Base-by-base conservation (phyloP, 2,888 invertebrate genomes). In the Busseola fusca region DNA sequence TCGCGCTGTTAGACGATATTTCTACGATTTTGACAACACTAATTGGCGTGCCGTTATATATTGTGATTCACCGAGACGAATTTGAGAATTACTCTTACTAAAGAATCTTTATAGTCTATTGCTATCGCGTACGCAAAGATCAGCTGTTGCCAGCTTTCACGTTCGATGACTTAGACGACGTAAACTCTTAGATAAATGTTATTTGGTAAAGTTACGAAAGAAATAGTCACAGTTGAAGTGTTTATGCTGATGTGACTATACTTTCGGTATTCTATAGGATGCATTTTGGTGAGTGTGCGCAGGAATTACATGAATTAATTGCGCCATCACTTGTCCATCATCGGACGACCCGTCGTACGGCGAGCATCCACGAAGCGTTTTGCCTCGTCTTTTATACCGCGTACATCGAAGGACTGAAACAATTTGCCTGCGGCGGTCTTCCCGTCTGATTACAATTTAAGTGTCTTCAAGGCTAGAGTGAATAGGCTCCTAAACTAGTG, bases 11-110 rank as follows among this genome's bases (percentile, higher is more conserved):
- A 78, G 72, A 72, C 82, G 72, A 83, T 84, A 80, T 78, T 76
- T 83, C 76, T 78, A 74, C 75, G 69, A 74, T 84, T 82, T 80
- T 80, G 84, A 84, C 82, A 78, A 63, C 71, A 62, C 72, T 80
- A 81, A 84, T 78, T 84, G 83, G 82, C 84, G 80, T 80, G 82
- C 74, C 27, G 81, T 65, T 78, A 54, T 80, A 78, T 58, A 57
- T 65, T 65, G 72, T 70, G 82, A 74, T 64, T 64, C 71, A 30
- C 63, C 48, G 74, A 67, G 74, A 74, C 81, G 64, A 80, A 80
- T 81, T 67, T 65, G 37, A 62, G 25, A 80, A 81, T 74, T 37
- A 69, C 78, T 80, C 60, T 77, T 77, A 73, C 81, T 81, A 60
- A 80, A 76, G 69, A 69, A 67, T 81, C 52, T 81, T 73, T 72